phyloP scores from a whole-genome alignment of 1,140 invertebrate genomes.

The Holotrichia oblita region DNA sequence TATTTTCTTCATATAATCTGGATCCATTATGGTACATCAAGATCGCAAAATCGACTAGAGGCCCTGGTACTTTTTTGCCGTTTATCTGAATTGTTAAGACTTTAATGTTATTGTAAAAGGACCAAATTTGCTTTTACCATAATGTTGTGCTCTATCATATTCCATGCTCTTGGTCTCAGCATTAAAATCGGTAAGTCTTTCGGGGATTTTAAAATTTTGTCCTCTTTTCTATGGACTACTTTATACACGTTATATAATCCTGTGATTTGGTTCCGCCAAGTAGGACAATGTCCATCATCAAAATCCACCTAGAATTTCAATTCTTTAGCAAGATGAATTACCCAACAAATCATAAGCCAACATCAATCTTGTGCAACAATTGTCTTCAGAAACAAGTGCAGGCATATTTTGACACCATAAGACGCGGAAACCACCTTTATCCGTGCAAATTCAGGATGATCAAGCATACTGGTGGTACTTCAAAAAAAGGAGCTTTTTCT shows the following conservation, averaged over 20 bases:
- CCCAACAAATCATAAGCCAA: no score
- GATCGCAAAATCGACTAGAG: slow-evolving; percentile 75
- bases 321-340: no score
- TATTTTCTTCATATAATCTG: slow-evolving; percentile 64
- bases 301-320: slow-evolving; percentile 67
- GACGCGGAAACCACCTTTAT: no score
- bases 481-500: no score
- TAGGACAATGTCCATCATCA: slow-evolving; percentile 79
- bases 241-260: slow-evolving; percentile 72
- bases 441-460: no score
- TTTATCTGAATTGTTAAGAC: slow-evolving; percentile 62
- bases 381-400: no score
- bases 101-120: background rate
- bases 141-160: slow-evolving; percentile 78
- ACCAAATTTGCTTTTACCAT: slow-evolving; percentile 58
- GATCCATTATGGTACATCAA: slow-evolving; percentile 73
- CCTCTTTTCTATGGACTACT: slow-evolving; percentile 65
- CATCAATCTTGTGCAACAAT: no score
- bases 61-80: slow-evolving; percentile 72
- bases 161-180: slow-evolving; percentile 77
- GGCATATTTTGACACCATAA: no score
- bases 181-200: slow-evolving; percentile 69
- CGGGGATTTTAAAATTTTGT: slow-evolving; percentile 59
- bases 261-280: slow-evolving; percentile 74
- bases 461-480: no score